These are phyloP conservation scores for Amorpha juglandis DNA, from an alignment of 2,888 invertebrate genomes.

Conservation along the genomic window DNA sequence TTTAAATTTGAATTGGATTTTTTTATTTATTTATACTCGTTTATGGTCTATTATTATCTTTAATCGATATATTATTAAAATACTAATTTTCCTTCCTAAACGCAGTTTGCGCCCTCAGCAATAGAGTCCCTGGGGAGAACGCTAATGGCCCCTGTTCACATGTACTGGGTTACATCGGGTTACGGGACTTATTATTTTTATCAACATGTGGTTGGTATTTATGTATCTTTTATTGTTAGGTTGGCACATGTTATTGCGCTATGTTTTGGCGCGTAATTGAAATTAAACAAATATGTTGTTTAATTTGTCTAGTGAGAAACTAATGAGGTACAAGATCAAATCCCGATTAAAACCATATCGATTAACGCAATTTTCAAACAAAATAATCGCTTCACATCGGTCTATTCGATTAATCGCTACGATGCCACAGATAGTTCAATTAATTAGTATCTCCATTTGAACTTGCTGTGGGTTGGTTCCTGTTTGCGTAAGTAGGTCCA, in stretches of 20 bases:
- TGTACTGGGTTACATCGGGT: slow-evolving; percentile 42
- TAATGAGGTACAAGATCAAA: no score
- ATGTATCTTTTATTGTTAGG: not conserved
- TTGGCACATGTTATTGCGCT: not conserved
- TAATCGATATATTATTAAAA: not conserved
- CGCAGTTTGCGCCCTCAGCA: not conserved
- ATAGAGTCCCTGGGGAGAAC: slow-evolving; percentile 40
- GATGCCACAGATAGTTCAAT: no score
- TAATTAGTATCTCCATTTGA: no score
- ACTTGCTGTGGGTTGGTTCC: no score
- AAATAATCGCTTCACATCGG: no score
- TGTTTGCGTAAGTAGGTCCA: no score
- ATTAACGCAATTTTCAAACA: no score
- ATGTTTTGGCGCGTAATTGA: not conserved
- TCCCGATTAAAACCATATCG: no score
- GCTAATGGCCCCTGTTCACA: slow-evolving; percentile 50
- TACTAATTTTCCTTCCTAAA: not conserved
- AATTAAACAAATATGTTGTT: no score
- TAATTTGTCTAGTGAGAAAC: no score
- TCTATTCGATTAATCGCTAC: no score
- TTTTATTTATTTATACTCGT: not conserved
- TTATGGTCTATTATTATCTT: not conserved
- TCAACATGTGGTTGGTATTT: not conserved
- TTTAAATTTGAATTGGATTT: no score
- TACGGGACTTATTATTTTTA: slow-evolving; percentile 6